Base-by-base conservation (phyloP, 2,888 invertebrate species). In the Ligdia adustata region DNA sequence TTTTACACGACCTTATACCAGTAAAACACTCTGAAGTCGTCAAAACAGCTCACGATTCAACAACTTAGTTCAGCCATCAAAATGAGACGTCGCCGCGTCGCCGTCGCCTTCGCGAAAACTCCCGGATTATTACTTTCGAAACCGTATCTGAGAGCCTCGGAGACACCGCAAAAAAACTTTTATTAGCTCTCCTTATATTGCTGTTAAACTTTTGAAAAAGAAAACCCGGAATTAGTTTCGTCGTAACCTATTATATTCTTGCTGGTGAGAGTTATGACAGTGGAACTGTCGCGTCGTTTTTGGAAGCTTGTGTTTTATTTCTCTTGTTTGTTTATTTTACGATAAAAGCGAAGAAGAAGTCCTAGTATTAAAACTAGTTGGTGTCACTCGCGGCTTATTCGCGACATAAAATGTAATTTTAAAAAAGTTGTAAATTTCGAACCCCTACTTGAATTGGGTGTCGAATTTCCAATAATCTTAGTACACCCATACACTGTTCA, bases 151-250 rank as follows among this genome's bases (percentile, higher is more conserved):
- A 14, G 13, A 14, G 31, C 33, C 41, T 40, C 48, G 32, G 27
- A 12, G 33, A 37, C 9, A n/a, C 42, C 33, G 28, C 42, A 28
- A 33, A 32, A 26, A 42, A 43, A 43, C 33, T 49, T 49, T 42
- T 49, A 49, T 43, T 42, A 38, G 33, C 42, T 32, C 39, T 34
- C 42, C 14, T 49, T 43, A 48, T 48, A 37, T 42, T 22, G 37
- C 9, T 15, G 31, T 48, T 42, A 37, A 49, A 49, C 48, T 49
- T 49, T 38, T 14, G 27, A 32, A n/a, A 34, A 43, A 29, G 37
- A 27, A n/a, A 29, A 29, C 20, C 24, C 42, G 6, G 37, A 38
- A 49, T 49, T 26, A 14, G 33, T 42, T 48, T 41, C 38, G 48
- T 29, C 38, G 33, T 43, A 29, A 33, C 27, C 31, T 38, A 37